Base-by-base conservation (phyloP, 2,888 invertebrate species). In the Elaeidobius kamerunicus region DNA sequence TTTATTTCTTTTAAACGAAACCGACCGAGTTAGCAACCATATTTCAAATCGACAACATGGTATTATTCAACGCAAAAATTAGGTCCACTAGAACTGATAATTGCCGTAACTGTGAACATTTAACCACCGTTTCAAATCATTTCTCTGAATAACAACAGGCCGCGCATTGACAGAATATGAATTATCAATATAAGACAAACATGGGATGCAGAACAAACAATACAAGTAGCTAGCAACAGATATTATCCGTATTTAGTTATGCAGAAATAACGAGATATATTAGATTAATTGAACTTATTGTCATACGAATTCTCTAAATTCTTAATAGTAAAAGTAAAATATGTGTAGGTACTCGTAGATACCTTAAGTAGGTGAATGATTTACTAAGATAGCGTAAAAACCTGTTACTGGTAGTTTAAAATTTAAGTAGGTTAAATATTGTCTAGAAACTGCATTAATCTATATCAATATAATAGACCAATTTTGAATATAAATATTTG, bases 211-310 rank as follows among this genome's bases (percentile, higher is more conserved):
- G 34, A 41, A 20, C 17, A 39, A 48, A 42, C 23, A 36, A 36
- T 35, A 27, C 36, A 20, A 44, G 44, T 44, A 42, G 42, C n/a
- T 41, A 11, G 15, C 19, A 14, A 34, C 20, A 34, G 43, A 42
- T 36, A 49, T 28, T 28, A 28, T 36, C 36, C 28, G 36, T 38
- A 50, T 38, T 43, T n/a, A 28, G 50, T 16, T 17, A 30, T 43
- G 15, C 38, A 50, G 50, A 43, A 50, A 50, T 43, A 28, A 35
- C 43, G 16, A 32, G 38, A 35, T 43, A 43, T 42, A 12, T 14
- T 36, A 23, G 19, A 49, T 43, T 50, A 43, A 50, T 43, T 28
- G 36, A 41, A 27, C 15, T 35, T 43, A 52, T 52, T 52, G 47
- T 47, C 52, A 27, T 30, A 30, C n/a, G 30, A 49, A 49, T 49